phyloP scores from a whole-genome alignment of 2,797 vertebrate species.

The Melanotaenia maccullochi region DNA sequence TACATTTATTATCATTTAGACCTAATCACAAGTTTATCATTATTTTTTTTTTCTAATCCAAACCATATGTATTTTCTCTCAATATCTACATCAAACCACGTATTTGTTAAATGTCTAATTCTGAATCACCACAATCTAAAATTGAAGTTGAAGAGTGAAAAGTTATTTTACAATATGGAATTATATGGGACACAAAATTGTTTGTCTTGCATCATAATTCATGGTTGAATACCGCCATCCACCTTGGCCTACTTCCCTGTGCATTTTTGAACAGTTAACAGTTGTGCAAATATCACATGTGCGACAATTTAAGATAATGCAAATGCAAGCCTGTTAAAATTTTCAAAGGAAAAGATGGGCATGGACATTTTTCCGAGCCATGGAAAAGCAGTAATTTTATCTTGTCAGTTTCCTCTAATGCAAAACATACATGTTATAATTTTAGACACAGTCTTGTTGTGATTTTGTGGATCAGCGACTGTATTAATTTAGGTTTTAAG shows the following conservation, averaged over 20 bases:
- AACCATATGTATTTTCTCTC: no score
- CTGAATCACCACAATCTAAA: neutral
- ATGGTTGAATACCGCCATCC: neutral
- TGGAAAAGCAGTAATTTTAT: neutral
- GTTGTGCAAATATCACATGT: neutral
- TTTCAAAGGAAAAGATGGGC: neutral
- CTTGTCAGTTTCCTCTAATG: neutral
- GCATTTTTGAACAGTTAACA: neutral
- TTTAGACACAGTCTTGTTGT: neutral
- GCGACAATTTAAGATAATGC: neutral
- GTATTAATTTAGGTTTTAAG: neutral
- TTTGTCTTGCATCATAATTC: neutral
- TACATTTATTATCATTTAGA: no score
- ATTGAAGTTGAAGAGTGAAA: neutral
- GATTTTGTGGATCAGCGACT: neutral
- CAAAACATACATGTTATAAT: neutral
- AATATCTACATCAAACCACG: no score
- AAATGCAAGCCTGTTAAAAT: neutral
- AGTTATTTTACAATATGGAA: no score
- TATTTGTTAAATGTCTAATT: no score
- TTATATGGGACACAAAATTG: neutral
- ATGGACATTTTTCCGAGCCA: neutral
- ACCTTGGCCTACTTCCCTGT: neutral
- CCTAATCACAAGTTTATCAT: no score
- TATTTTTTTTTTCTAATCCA: no score